phyloP scores from a whole-genome alignment of 2,888 invertebrate genomes.

The Apodemia duryi region DNA sequence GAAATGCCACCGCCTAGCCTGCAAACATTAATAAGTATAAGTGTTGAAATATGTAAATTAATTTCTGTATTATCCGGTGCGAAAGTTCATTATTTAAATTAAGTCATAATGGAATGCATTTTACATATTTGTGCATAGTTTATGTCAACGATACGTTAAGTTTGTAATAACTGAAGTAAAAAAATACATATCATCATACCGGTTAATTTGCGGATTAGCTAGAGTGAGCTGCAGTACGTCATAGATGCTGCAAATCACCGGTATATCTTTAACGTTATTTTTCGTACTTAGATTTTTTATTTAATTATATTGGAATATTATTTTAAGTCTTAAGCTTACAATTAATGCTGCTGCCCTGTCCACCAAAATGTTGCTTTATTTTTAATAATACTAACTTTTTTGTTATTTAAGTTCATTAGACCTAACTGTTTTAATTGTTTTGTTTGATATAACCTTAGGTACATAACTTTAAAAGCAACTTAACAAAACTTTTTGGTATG shows the following conservation, averaged over 20 bases:
- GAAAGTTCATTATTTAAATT: constrained; percentile 18
- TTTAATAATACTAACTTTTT: too few relatives aligned
- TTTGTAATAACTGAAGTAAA: accelerated
- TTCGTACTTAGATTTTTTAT: too few relatives aligned
- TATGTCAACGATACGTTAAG: neutral
- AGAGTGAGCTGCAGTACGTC: neutral
- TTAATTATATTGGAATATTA: too few relatives aligned
- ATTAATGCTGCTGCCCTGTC: too few relatives aligned
- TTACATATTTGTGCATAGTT: neutral
- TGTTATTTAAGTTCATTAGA: neutral
- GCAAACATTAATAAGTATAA: constrained; percentile 24
- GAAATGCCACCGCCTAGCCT: constrained; percentile 26
- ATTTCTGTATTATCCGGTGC: constrained; percentile 19
- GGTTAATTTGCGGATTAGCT: neutral
- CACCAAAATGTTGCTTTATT: too few relatives aligned
- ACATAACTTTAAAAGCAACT: constrained; percentile 6
- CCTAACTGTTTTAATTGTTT: neutral
- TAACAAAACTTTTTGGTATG: neutral
- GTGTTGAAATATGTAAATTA: constrained; percentile 29
- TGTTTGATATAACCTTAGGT: neutral
- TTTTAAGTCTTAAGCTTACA: too few relatives aligned
- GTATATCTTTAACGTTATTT: too few relatives aligned
- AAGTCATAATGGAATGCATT: constrained; percentile 7
- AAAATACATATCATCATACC: neutral
- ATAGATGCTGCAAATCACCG: too few relatives aligned